These are phyloP conservation scores for Acanthoscelides obtectus DNA, from an alignment of 2,888 invertebrate genomes.

Conservation along the genomic window DNA sequence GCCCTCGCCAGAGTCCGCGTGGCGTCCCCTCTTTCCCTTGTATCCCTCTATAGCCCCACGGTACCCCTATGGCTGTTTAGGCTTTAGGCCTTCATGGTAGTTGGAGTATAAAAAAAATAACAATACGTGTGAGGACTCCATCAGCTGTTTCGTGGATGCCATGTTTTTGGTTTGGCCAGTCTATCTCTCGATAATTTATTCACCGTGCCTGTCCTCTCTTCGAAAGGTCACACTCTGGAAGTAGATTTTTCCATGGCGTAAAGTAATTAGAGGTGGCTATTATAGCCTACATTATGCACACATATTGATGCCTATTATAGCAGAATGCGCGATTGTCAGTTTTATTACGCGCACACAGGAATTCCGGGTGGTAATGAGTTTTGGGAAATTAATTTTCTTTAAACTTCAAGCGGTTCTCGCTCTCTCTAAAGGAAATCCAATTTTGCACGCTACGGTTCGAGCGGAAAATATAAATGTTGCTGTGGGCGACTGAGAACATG, in stretches of 20 bases:
- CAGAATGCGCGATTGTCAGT: background rate
- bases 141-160: too few relatives aligned
- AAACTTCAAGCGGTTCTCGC: background rate
- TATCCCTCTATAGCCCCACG: too few relatives aligned
- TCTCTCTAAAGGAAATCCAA: background rate
- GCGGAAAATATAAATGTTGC: background rate
- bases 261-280: background rate
- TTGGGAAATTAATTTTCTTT: background rate
- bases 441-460: background rate
- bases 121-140: too few relatives aligned
- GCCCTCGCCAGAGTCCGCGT: too few relatives aligned
- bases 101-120: too few relatives aligned
- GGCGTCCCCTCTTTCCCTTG: too few relatives aligned
- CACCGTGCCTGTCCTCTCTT: too few relatives aligned
- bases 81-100: too few relatives aligned
- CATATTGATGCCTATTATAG: background rate
- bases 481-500: background rate
- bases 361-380: background rate
- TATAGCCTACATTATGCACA: background rate
- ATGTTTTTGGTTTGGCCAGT: too few relatives aligned
- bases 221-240: too few relatives aligned
- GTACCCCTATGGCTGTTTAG: too few relatives aligned
- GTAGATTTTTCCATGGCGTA: background rate
- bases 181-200: too few relatives aligned
- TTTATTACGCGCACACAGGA: background rate